Conservation (phyloP, 2,888 invertebrate species). For the Harpalus rufipes region DNA sequence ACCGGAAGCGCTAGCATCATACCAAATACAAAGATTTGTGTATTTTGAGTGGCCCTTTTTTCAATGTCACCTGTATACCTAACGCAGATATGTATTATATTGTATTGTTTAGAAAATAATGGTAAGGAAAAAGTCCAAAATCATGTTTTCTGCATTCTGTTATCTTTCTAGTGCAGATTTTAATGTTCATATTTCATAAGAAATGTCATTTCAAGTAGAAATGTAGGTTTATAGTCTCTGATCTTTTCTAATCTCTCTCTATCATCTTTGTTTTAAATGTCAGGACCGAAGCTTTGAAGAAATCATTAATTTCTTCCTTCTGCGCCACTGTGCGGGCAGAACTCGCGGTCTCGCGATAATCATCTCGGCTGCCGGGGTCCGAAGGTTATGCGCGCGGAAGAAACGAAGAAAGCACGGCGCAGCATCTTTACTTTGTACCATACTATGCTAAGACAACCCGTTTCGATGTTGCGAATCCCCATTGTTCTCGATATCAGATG, state of each 20-base stretch:
- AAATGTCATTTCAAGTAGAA: slow-evolving; percentile 6
- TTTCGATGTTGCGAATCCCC: slow-evolving; percentile 51
- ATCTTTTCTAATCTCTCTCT: not conserved
- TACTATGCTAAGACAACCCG: not conserved
- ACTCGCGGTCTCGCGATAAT: slow-evolving; percentile 47
- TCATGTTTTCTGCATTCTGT: too few relatives aligned
- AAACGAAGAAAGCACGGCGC: slow-evolving; percentile 52
- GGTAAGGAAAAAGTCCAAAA: too few relatives aligned
- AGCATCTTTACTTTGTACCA: slow-evolving; percentile 23
- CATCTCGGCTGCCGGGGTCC: slow-evolving; percentile 58
- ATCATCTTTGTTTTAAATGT: slow-evolving; percentile 1
- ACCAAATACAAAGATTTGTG: too few relatives aligned
- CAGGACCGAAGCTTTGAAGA: not conserved
- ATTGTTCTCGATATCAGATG: slow-evolving; percentile 56
- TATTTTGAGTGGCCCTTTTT: too few relatives aligned
- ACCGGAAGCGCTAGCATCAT: too few relatives aligned
- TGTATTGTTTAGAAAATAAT: too few relatives aligned
- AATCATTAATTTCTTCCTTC: slow-evolving; percentile 15
- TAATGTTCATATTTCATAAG: not conserved
- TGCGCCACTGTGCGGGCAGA: slow-evolving; percentile 24
- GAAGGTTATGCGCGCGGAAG: slow-evolving; percentile 63
- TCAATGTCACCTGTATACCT: too few relatives aligned
- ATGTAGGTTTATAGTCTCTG: not conserved
- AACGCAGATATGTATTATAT: too few relatives aligned
- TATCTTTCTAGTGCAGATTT: not conserved